Conservation (phyloP, 2,888 invertebrate species). For the Lottia scabra region DNA sequence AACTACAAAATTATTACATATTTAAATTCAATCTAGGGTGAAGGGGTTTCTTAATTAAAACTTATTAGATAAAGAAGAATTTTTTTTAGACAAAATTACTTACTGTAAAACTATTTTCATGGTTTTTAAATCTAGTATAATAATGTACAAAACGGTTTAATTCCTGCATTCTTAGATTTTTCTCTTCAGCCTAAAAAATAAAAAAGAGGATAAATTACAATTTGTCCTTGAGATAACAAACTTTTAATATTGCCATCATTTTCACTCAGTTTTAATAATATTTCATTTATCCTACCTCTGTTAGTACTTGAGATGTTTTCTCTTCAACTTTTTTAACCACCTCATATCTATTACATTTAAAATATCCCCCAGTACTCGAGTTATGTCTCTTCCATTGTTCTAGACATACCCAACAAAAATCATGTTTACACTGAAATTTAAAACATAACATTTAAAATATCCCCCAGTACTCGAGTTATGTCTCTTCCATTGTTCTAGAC, state of each 20-base stretch:
- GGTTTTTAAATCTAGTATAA: slow-evolving; percentile 77
- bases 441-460: slow-evolving; percentile 71
- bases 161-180: slow-evolving; percentile 75
- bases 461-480: slow-evolving; percentile 47
- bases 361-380: slow-evolving; percentile 69
- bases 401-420: slow-evolving; percentile 81
- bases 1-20: slow-evolving; percentile 65
- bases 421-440: slow-evolving; percentile 76
- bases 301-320: slow-evolving; percentile 73
- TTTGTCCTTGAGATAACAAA: no score
- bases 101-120: slow-evolving; percentile 76
- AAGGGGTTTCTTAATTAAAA: not conserved
- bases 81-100: no score
- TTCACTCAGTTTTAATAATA: no score
- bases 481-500: slow-evolving; percentile 78
- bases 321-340: slow-evolving; percentile 77
- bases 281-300: slow-evolving; percentile 69
- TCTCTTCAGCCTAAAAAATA: slow-evolving; percentile 71
- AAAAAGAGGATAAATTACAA: slow-evolving; percentile 13
- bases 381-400: slow-evolving; percentile 75
- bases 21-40: not conserved
- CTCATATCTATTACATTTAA: slow-evolving; percentile 77
- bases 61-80: no score
- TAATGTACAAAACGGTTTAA: slow-evolving; percentile 77
- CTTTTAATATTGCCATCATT: no score